A percentile compares a stretch with the other conserved stretches of the same genome.
Conservation (phyloP, 2,113 vertebrate genomes). For the Anarrhichthys ocellatus region DNA sequence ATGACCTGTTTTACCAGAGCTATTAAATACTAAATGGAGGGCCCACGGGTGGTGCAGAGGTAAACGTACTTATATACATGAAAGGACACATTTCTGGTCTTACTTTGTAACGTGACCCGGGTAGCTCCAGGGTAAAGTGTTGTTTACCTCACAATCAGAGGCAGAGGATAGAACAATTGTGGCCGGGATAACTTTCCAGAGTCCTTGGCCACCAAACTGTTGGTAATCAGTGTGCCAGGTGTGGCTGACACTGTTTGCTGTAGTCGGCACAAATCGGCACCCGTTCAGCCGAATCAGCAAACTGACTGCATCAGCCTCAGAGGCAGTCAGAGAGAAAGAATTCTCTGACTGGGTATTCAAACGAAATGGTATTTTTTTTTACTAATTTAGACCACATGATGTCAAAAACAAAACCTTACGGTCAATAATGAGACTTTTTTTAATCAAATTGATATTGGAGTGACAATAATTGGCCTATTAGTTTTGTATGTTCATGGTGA, state of each 20-base stretch:
- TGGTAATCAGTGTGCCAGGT: neutral
- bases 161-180: neutral
- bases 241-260: neutral
- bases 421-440: neutral
- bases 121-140: neutral
- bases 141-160: neutral
- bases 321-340: neutral
- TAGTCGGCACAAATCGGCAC: conserved; percentile 18
- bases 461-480: neutral
- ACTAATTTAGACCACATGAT: neutral
- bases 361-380: neutral
- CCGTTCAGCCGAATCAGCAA: neutral
- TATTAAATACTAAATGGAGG: neutral
- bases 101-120: neutral
- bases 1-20: neutral
- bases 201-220: neutral
- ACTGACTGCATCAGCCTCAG: neutral
- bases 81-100: neutral
- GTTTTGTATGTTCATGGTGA: neutral
- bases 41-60: neutral
- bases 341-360: neutral
- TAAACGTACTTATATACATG: neutral
- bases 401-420: neutral
- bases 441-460: neutral
- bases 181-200: neutral